Percentiles rank a stretch among this genome's conserved stretches.
Evolutionary conservation across 2,113 vertebrate species (phyloP).

Genomic region (Phyllopteryx taeniolatus): DNA sequence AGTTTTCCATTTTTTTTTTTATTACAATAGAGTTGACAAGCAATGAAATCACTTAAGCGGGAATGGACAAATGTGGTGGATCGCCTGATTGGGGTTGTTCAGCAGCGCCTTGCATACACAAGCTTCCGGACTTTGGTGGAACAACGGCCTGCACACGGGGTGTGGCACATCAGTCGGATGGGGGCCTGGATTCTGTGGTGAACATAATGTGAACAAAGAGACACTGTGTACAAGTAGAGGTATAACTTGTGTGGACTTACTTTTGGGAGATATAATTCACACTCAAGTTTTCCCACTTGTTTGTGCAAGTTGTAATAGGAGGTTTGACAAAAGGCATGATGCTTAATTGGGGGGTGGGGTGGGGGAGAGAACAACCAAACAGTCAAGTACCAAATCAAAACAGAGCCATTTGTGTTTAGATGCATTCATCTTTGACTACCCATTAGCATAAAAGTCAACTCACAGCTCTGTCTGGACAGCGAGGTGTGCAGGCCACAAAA

Average conservation of each 20-base stretch:
- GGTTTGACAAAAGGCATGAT: not conserved
- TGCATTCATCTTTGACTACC: not conserved
- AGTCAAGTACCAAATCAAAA: not conserved
- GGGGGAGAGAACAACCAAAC: not conserved
- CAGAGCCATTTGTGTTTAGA: too few species aligned
- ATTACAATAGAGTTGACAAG: not conserved
- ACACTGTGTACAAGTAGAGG: not conserved
- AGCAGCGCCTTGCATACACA: not conserved
- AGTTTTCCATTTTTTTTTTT: not conserved
- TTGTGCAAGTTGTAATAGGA: not conserved
- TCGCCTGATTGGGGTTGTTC: not conserved
- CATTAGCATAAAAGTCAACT: not conserved
- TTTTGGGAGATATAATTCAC: not conserved
- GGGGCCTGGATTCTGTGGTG: not conserved
- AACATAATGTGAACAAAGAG: not conserved
- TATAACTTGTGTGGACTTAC: not conserved
- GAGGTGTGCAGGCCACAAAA: constrained; percentile 1
- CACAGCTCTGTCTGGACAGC: constrained; percentile 4
- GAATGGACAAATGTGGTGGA: not conserved
- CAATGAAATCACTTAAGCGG: not conserved
- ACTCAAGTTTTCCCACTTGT: not conserved
- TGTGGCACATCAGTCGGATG: not conserved
- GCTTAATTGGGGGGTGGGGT: not conserved
- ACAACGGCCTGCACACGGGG: not conserved
- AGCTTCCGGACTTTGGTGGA: constrained; percentile 2